Percentiles rank a stretch among this genome's conserved stretches.
phyloP scores from a whole-genome alignment of 2,888 invertebrate genomes.

The Hemaris fuciformis region DNA sequence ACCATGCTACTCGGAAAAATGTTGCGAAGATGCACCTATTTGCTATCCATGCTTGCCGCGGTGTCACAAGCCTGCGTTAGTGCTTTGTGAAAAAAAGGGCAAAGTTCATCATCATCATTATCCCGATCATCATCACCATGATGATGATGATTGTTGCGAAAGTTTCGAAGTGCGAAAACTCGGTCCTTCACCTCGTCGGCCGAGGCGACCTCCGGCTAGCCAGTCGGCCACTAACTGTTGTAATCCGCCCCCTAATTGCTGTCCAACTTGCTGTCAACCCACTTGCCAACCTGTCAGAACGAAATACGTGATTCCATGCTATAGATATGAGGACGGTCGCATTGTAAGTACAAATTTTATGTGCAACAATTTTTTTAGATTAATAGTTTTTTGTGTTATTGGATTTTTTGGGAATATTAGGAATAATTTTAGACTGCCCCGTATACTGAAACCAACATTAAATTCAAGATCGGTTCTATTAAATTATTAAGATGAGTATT shows the following conservation, averaged over 20 bases:
- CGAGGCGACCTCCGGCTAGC: background rate
- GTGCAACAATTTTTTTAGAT: too few species aligned
- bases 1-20: constrained; percentile 38
- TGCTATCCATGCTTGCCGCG: constrained; percentile 54
- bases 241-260: constrained; percentile 22
- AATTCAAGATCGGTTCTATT: background rate
- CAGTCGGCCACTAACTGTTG: constrained; percentile 20
- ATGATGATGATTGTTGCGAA: constrained; percentile 16
- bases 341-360: constrained; percentile 65
- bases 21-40: constrained; percentile 38
- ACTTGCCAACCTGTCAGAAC: constrained; percentile 52
- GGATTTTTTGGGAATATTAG: too few species aligned
- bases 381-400: too few species aligned
- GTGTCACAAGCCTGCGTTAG: constrained; percentile 35
- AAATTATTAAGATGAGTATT: too few species aligned
- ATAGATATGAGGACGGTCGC: constrained; percentile 73
- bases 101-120: constrained; percentile 21
- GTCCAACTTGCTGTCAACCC: constrained; percentile 28
- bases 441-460: constrained; percentile 37
- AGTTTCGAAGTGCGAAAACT: background rate
- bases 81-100: constrained; percentile 44
- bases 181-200: background rate
- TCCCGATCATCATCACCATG: too few species aligned
- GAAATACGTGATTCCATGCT: constrained; percentile 74
- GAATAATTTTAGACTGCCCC: background rate